phyloP scores from a whole-genome alignment of 2,888 invertebrate genomes.

The Parnassius apollo region DNA sequence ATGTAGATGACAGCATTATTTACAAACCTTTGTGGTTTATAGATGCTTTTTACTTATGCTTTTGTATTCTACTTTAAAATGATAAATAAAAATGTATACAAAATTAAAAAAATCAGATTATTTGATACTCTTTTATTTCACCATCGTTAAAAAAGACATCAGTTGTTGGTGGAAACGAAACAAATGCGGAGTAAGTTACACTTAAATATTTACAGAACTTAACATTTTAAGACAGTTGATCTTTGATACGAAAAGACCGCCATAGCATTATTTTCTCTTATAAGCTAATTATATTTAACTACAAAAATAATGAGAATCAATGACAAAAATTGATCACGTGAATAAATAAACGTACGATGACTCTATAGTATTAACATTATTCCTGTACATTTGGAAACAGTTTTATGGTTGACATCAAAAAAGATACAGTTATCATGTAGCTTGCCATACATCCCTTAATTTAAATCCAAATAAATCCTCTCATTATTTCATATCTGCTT shows the following conservation, averaged over 20 bases:
- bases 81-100: neutral
- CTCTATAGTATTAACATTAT: neutral
- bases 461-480: too few relatives aligned
- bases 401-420: too few relatives aligned
- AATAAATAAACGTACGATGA: neutral
- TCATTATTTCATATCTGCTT: too few relatives aligned
- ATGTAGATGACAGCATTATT: too few relatives aligned
- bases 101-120: neutral
- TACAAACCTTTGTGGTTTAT: too few relatives aligned
- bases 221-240: neutral
- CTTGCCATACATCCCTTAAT: too few relatives aligned
- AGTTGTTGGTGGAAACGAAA: slow-evolving; percentile 1
- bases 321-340: neutral
- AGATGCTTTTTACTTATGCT: too few relatives aligned
- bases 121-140: slow-evolving; percentile 16
- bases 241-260: neutral
- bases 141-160: slow-evolving; percentile 11
- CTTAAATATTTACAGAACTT: slow-evolving; percentile 13
- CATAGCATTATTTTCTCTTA: neutral
- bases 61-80: too few relatives aligned
- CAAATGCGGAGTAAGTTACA: neutral
- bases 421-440: too few relatives aligned
- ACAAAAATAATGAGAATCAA: neutral
- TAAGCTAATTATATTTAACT: neutral
- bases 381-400: too few relatives aligned